phyloP scores from a whole-genome alignment of 1,140 invertebrate species.

The Stratiolaelaps scimitus region DNA sequence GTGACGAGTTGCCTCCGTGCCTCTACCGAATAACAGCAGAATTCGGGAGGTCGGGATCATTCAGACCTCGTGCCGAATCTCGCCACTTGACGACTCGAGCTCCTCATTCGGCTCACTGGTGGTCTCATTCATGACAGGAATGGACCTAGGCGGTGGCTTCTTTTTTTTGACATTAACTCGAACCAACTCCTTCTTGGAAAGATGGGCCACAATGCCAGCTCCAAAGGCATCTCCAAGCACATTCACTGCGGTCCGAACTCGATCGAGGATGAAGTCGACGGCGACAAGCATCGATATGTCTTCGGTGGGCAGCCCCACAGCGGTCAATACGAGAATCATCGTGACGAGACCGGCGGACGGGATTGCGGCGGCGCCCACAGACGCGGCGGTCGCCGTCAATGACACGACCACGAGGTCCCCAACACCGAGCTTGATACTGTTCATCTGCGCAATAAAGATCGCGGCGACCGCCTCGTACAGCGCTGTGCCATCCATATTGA shows the following conservation, averaged over 20 bases:
- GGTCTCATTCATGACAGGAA: no score
- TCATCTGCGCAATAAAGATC: slow-evolving; percentile 84
- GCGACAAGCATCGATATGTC: slow-evolving; percentile 33
- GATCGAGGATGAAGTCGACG: slow-evolving; percentile 45
- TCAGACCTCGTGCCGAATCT: no score
- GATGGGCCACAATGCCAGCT: slow-evolving; percentile 65
- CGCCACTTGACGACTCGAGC: no score
- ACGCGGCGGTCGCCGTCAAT: slow-evolving; percentile 31
- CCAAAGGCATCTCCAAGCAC: slow-evolving; percentile 76
- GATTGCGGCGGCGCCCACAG: slow-evolving; percentile 31
- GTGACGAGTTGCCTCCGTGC: no score
- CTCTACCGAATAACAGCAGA: no score
- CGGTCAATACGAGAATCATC: slow-evolving; percentile 33
- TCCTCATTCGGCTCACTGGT: no score
- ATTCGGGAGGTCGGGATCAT: no score
- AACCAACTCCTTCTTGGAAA: slow-evolving; percentile 58
- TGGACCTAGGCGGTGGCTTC: no score
- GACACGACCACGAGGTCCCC: slow-evolving; percentile 47
- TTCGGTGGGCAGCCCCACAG: slow-evolving; percentile 33
- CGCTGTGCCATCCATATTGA: slow-evolving; percentile 90
- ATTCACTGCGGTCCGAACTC: slow-evolving; percentile 73
- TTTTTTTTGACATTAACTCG: no score
- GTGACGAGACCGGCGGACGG: slow-evolving; percentile 33
- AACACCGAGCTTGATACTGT: slow-evolving; percentile 59
- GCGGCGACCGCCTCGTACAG: slow-evolving; percentile 74